These are phyloP conservation scores for Trinorchestia longiramus DNA, from an alignment of 1,140 invertebrate species.

Conservation along the genomic window DNA sequence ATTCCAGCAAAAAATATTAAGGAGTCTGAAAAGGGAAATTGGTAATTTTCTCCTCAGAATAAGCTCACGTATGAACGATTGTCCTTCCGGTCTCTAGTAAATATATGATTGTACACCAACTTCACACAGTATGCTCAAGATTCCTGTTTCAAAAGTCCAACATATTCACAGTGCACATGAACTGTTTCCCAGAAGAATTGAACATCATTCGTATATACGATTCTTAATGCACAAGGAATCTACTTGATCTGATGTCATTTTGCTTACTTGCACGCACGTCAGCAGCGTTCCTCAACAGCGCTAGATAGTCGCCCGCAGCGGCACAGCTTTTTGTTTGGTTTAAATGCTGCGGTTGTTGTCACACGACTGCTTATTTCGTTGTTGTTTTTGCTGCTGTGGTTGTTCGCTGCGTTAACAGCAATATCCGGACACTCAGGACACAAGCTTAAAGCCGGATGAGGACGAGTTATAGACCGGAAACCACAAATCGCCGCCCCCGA, in stretches of 20 bases:
- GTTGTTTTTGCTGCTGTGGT: background rate
- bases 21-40: background rate
- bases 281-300: background rate
- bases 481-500: constrained; percentile 20
- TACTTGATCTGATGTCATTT: background rate
- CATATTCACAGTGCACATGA: background rate
- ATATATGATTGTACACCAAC: background rate
- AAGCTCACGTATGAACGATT: background rate
- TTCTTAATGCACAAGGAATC: background rate
- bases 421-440: constrained; percentile 29
- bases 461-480: constrained; percentile 27
- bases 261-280: background rate
- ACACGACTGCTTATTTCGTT: background rate
- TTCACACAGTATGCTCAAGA: background rate
- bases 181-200: background rate
- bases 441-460: constrained; percentile 31
- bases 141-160: background rate
- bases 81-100: background rate
- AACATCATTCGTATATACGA: background rate
- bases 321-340: background rate
- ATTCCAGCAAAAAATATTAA: background rate
- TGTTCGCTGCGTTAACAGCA: constrained; percentile 7
- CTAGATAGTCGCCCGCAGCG: background rate
- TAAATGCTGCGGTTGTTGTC: background rate
- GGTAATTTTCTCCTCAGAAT: background rate